Base-by-base conservation (phyloP, 1,140 invertebrate genomes). In the Heliconius hewitsoni region DNA sequence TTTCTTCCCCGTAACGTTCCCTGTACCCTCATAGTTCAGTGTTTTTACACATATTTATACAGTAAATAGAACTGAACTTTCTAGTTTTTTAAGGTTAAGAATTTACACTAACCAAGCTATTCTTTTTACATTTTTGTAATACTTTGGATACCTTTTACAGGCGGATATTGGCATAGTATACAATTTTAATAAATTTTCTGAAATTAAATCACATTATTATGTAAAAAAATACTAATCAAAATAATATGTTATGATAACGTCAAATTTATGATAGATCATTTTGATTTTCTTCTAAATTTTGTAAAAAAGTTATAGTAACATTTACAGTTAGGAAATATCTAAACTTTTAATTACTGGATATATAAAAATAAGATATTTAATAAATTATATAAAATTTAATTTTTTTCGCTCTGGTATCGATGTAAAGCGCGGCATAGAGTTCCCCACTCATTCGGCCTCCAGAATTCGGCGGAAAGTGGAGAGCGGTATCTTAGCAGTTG, bases 101-200 rank as follows among this genome's bases (percentile, higher is more conserved):
- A 66, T 30, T 30, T 66, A 16, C 60, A 84, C 80, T 52, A 85
- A 92, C 90, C 91, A 92, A 72, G 81, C 90, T 81, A 92, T 89
- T 82, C 85, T 88, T 81, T 92, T 92, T 81, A 92, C 90, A 90
- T 92, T 92, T 91, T 91, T 92, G 77, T 89, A 92, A 85, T 92
- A 92, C 84, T 92, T 87, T 46, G 88, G 86, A 82, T 89, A 91
- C 85, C 86, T 90, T 72, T 85, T 92, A 73, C 83, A 90, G 23
- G 80, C 85, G 75, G 88, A 90, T 80, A 90, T 80, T 50, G 83
- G 89, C 91, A 90, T 91, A 91, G 81, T 90, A 87, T 82, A 81
- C n/a, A 66, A 66, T 66, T 66, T 66, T 66, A 11, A 9, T 66
- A 2, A 66, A 57, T 57, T 66, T 66, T 8, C 23, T 27, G 13